Evolutionary conservation across 2,113 vertebrate species (phyloP), one percentile per base, ranked within the genome.

Genomic region (Amphiprion percula): DNA sequence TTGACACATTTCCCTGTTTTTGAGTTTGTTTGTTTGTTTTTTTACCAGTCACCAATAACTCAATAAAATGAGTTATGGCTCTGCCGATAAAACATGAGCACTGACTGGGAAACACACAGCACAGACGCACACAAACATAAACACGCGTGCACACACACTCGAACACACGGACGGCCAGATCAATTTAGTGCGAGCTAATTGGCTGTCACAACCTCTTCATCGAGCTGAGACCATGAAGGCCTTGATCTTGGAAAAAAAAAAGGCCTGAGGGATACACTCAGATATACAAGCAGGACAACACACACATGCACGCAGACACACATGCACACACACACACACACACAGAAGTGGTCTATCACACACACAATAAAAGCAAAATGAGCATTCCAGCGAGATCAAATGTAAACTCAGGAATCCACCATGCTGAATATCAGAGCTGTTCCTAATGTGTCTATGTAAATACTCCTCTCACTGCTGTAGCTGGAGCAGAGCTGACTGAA

Each of bases 171-270:
- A 64, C 28, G 24, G 62, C 61, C 72, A 61, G 73, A 91, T 91
- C 85, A 92, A 82, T 93, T 88, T 79, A 72, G 59, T 64, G 77
- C 63, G 61, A 88, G 81, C 85, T 90, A 92, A 93, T 90, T 89
- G 90, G 86, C 85, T 91, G 88, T 86, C 89, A 88, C 37, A 61
- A 87, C 81, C 89, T 90, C 79, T 87, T 84, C 85, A 88, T 90
- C 21, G 73, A 87, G 68, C 76, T 59, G 70, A 82, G 74, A 79
- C 58, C 78, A 75, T 72, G 74, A 77, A 86, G 79, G 73, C 90
- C 82, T 88, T 88, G 90, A 89, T 91, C 72, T 80, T 84, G 60
- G 76, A 70, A 69, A 70, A 69, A 70, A 69, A 78, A 79, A 70
- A 77, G 61, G 83, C 89, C 77, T 67, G 63, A 79, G 82, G 90